A percentile compares a stretch with the other conserved stretches of the same genome.
Evolutionary conservation across 2,888 invertebrate species (phyloP).

Genomic region (Lymantria monacha): DNA sequence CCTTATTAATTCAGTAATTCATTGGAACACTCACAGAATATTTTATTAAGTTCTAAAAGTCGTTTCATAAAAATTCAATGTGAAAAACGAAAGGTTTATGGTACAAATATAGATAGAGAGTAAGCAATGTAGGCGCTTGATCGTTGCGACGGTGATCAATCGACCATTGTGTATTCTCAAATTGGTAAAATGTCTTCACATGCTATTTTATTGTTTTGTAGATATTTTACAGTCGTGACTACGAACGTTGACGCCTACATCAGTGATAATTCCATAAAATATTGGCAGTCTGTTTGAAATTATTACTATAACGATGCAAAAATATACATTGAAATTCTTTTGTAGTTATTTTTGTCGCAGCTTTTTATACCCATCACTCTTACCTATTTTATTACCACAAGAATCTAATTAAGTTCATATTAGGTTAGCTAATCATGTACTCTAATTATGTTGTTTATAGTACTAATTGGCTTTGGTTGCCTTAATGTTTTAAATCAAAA

Average conservation of each 20-base stretch:
- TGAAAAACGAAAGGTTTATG: not conserved
- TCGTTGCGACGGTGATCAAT: conserved; percentile 46
- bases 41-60: conserved; percentile 6
- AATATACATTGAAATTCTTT: not conserved
- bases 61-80: conserved; percentile 1
- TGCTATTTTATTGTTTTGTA: conserved; percentile 37
- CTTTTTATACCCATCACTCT: too few relatives aligned
- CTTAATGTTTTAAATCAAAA: too few relatives aligned
- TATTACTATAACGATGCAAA: conserved; percentile 19
- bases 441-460: too few relatives aligned
- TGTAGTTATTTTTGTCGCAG: not conserved
- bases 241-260: conserved; percentile 32
- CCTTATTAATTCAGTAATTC: conserved; percentile 14
- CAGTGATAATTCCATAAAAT: conserved; percentile 39
- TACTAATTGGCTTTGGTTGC: too few relatives aligned
- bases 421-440: not conserved
- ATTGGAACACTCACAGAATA: not conserved
- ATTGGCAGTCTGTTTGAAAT: conserved; percentile 23
- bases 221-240: conserved; percentile 26
- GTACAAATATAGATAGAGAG: conserved; percentile 5
- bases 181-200: conserved; percentile 42
- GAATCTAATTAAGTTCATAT: not conserved
- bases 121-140: conserved; percentile 28
- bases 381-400: not conserved
- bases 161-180: conserved; percentile 44